A percentile compares a stretch with the other conserved stretches of the same genome.
Evolutionary conservation across 2,888 invertebrate species (phyloP).

Genomic region (Podotricha telesiphe): DNA sequence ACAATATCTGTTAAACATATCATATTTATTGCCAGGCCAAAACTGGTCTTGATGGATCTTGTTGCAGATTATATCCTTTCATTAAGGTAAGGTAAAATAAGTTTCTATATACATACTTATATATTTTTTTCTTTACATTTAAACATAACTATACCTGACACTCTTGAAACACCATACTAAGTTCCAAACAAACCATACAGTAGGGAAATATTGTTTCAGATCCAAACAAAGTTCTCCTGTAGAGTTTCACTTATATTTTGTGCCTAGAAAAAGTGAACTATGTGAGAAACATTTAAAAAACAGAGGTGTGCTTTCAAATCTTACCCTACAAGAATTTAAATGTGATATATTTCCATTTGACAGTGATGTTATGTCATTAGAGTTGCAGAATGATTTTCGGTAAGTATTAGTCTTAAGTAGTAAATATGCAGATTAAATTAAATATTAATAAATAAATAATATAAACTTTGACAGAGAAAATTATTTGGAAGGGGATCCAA

Average conservation of each 20-base stretch:
- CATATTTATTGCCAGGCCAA: slow-evolving; percentile 94
- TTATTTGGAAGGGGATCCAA: slow-evolving; percentile 94
- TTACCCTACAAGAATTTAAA: slow-evolving; percentile 91
- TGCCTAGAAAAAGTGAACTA: slow-evolving; percentile 92
- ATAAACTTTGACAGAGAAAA: slow-evolving; percentile 85
- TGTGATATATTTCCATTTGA: slow-evolving; percentile 96
- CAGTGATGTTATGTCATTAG: slow-evolving; percentile 96
- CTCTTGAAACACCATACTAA: too few species aligned
- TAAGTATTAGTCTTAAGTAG: slow-evolving; percentile 55
- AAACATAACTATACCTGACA: too few species aligned
- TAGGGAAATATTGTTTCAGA: slow-evolving; percentile 50
- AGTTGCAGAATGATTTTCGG: slow-evolving; percentile 91
- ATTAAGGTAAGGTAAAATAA: slow-evolving; percentile 55
- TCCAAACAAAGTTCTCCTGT: slow-evolving; percentile 73
- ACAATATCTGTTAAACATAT: slow-evolving; percentile 90
- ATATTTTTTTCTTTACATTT: too few species aligned
- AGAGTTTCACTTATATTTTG: slow-evolving; percentile 94
- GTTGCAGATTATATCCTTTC: slow-evolving; percentile 88
- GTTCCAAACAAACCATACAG: not conserved
- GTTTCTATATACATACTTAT: not conserved
- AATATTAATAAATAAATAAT: not conserved
- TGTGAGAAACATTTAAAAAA: slow-evolving; percentile 94
- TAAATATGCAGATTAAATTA: too few species aligned
- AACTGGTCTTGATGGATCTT: slow-evolving; percentile 91
- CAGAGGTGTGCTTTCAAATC: slow-evolving; percentile 90